Evolutionary conservation across 2,797 vertebrate species (phyloP).

Genomic region (Octomys mimax): DNA sequence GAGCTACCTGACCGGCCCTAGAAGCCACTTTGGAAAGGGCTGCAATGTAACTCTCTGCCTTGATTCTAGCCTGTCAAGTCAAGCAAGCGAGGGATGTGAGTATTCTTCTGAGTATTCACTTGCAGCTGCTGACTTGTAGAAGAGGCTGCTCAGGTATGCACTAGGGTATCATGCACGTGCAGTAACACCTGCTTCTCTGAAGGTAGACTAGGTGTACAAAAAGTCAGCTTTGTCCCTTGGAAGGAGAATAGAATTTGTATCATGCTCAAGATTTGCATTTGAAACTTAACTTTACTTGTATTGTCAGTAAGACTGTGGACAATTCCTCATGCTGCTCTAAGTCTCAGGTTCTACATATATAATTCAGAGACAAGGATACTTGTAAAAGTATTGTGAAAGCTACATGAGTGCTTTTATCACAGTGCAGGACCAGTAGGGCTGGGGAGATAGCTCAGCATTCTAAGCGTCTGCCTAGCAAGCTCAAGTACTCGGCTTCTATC

Average conservation of each 20-base stretch:
- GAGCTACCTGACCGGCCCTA: neutral
- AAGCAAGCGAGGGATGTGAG: neutral
- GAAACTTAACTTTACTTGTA: constrained; percentile 37
- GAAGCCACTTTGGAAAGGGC: neutral
- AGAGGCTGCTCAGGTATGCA: neutral
- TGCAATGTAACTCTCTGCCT: neutral
- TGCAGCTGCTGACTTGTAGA: neutral
- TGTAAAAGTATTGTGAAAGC: constrained; percentile 4
- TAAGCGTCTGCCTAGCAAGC: too few species aligned
- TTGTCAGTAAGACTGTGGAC: neutral
- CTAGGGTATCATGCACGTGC: neutral
- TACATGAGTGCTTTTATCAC: neutral
- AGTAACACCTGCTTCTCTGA: neutral
- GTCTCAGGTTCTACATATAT: constrained; percentile 7
- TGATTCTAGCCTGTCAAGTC: neutral
- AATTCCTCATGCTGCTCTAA: constrained; percentile 21
- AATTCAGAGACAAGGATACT: constrained; percentile 12
- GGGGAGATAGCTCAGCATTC: too few species aligned
- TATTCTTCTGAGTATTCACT: neutral
- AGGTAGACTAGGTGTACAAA: neutral
- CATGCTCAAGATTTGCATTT: constrained; percentile 24
- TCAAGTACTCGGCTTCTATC: too few species aligned
- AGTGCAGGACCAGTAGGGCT: neutral
- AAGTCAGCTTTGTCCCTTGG: neutral
- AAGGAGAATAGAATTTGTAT: constrained; percentile 4